These are phyloP conservation scores for Spilosoma lubricipeda DNA, from an alignment of 2,888 invertebrate genomes.

Conservation along the genomic window DNA sequence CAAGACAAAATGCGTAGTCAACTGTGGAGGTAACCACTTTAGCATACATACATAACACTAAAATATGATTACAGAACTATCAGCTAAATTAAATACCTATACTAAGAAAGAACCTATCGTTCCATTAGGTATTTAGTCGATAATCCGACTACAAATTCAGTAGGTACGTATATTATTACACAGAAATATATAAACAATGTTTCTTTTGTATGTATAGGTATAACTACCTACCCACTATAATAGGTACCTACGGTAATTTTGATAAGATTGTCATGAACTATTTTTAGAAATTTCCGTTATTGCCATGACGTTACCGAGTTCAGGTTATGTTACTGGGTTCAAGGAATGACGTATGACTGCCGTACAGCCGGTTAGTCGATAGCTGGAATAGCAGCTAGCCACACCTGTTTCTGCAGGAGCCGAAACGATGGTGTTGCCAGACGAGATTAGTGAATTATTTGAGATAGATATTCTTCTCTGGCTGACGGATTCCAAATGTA, in stretches of 20 bases:
- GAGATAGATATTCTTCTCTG: not conserved
- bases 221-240: too few relatives aligned
- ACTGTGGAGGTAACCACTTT: conserved; percentile 87
- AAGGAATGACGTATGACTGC: not conserved
- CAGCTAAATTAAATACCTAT: not conserved
- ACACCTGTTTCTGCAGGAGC: not conserved
- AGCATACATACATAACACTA: not conserved
- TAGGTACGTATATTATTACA: too few relatives aligned
- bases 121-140: too few relatives aligned
- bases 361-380: not conserved
- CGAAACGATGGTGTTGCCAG: not conserved
- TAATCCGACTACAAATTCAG: too few relatives aligned
- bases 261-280: not conserved
- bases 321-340: not conserved
- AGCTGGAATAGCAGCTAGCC: not conserved
- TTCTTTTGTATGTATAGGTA: too few relatives aligned
- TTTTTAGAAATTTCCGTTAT: not conserved
- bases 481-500: not conserved
- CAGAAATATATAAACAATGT: too few relatives aligned
- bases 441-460: not conserved
- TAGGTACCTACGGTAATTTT: not conserved
- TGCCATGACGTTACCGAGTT: not conserved
- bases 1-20: conserved; percentile 92
- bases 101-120: not conserved
- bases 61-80: too few relatives aligned